These are phyloP conservation scores for Caenorhabditis afra DNA, from an alignment of 2,888 invertebrate genomes.

Conservation along the genomic window DNA sequence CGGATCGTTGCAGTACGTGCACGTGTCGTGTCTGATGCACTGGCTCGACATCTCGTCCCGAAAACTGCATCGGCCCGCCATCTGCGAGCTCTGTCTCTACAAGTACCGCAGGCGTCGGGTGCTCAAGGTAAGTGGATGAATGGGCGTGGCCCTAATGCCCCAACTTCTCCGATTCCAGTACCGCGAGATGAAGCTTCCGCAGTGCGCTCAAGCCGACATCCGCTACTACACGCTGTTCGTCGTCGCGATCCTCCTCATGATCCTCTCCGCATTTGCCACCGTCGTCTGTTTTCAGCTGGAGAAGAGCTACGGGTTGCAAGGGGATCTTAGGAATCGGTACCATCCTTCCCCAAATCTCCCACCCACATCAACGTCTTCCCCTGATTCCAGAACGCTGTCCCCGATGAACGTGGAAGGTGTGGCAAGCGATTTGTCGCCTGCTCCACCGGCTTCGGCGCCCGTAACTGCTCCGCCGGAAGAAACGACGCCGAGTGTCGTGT, in stretches of 20 bases:
- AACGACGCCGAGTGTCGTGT: constrained; percentile 36
- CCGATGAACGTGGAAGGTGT: constrained; percentile 49
- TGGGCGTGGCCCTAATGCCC: too few relatives aligned
- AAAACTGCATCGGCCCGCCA: constrained; percentile 82
- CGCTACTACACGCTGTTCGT: constrained; percentile 83
- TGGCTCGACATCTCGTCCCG: constrained; percentile 83
- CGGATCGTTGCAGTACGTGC: constrained; percentile 83
- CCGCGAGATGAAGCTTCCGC: constrained; percentile 82
- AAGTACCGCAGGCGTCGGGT: constrained; percentile 83
- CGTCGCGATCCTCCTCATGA: constrained; percentile 82
- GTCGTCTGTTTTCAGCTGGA: constrained; percentile 82
- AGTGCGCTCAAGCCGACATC: constrained; percentile 82
- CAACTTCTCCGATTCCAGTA: constrained; percentile 80
- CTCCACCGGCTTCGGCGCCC: constrained; percentile 19
- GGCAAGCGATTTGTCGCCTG: constrained; percentile 28
- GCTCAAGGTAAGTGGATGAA: constrained; percentile 81
- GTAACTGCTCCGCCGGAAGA: constrained; percentile 23
- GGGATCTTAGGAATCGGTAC: constrained; percentile 50
- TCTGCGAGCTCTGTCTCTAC: constrained; percentile 83
- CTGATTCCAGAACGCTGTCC: constrained; percentile 36
- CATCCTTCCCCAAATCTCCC: too few relatives aligned
- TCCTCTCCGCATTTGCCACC: constrained; percentile 83
- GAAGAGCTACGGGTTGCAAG: constrained; percentile 57
- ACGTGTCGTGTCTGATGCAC: constrained; percentile 83
- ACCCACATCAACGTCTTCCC: not conserved